phyloP scores from a whole-genome alignment of 2,797 vertebrate species.

The Trichosurus vulpecula region DNA sequence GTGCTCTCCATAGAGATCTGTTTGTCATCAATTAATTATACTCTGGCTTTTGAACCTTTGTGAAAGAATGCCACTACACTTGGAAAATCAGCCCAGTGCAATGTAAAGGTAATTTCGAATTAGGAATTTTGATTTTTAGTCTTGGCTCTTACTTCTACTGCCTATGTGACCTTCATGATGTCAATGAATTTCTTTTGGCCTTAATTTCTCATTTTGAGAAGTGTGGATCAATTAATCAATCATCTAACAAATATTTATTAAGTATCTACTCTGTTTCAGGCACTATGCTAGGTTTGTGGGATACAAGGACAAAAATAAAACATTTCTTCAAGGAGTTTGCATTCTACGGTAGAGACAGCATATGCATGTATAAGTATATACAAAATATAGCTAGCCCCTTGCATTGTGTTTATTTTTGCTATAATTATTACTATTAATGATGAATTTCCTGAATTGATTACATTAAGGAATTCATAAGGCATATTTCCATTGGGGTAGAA shows the following conservation, averaged over 20 bases:
- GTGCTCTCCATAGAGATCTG: slow-evolving; percentile 12
- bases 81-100: not conserved
- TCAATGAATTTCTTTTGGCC: not conserved
- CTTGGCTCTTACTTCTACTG: not conserved
- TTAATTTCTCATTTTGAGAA: not conserved
- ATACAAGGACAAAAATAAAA: not conserved
- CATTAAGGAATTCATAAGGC: not conserved
- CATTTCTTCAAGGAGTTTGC: not conserved
- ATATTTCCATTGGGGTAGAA: not conserved
- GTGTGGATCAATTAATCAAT: not conserved
- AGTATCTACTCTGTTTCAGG: not conserved
- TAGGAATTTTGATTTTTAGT: not conserved
- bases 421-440: not conserved
- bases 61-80: not conserved
- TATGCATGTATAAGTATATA: not conserved
- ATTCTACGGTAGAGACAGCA: not conserved
- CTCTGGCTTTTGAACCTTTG: not conserved
- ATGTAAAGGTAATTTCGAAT: not conserved
- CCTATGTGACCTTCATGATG: not conserved
- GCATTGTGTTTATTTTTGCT: not conserved
- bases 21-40: not conserved
- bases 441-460: not conserved
- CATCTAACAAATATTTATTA: not conserved
- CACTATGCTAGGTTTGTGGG: not conserved
- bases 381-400: not conserved